Evolutionary conservation across 2,113 vertebrate genomes (phyloP), one percentile per base, ranked within the genome.

Genomic region (Dendrocopos noguchii): DNA sequence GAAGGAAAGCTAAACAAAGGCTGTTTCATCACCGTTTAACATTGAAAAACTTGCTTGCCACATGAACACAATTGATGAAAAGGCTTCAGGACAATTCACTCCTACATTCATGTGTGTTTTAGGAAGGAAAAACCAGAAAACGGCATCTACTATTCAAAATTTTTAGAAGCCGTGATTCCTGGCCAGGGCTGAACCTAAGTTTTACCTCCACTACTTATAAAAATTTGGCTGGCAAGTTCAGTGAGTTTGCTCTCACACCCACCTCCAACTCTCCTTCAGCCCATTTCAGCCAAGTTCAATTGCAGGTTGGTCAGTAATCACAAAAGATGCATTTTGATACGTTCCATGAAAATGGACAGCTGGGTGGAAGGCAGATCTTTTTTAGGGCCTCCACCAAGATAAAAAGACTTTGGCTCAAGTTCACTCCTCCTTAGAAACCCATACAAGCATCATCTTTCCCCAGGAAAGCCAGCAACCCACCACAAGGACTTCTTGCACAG

Each of bases 1-100:
- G 92, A 93, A 87, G 79, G 70, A 61, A 95, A 47, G 56, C 74
- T 73, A 91, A 95, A 91, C 83, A 95, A 95, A 95, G 73, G 80
- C 84, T 67, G 66, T 66, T 76, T 87, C 83, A 94, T 65, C 59
- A 77, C 53, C 71, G 57, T 57, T 61, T 17, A 85, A 83, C 72
- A 94, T 73, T 52, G 93, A 89, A 91, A 90, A 93, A 85, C 77
- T 78, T 78, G 60, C 63, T 85, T 67, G 72, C 84, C 60, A 82
- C 42, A 56, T 80, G 82, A 94, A 96, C 94, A 95, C 42, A 2
- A 47, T 47, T 90, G 33, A 92, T 76, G 50, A 85, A 76, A 39
- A 72, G 33, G 53, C 84, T 75, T 46, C 86, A 87, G 65, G 72
- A 93, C 53, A 42, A 63, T 44, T 87, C 74, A 80, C 71, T 57